These are phyloP conservation scores for Eleutherodactylus coqui DNA, from an alignment of 2,797 vertebrate species.

Conservation along the genomic window DNA sequence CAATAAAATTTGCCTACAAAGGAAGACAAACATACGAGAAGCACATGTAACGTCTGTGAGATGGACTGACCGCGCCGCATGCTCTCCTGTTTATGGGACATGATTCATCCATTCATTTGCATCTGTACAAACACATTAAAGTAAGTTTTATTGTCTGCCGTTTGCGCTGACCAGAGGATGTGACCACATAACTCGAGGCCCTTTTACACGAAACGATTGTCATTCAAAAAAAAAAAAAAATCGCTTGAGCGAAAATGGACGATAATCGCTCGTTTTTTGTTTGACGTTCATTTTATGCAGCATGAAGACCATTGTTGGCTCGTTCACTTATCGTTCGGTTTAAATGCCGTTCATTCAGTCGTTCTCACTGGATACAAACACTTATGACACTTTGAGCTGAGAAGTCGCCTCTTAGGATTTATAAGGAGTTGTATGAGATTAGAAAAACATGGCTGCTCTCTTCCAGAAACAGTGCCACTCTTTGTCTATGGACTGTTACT, in stretches of 20 bases:
- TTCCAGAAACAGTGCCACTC: background rate
- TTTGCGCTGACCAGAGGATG: background rate
- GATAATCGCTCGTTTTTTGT: too few relatives aligned
- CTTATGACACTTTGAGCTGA: background rate
- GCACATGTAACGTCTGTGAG: background rate
- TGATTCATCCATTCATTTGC: conserved; percentile 21
- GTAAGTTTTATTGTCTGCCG: background rate
- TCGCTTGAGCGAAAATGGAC: too few relatives aligned
- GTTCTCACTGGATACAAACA: too few relatives aligned
- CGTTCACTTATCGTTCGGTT: too few relatives aligned
- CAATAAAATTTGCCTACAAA: conserved; percentile 56
- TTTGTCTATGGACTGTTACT: background rate
- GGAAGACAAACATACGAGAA: conserved; percentile 25
- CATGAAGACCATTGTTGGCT: too few relatives aligned
- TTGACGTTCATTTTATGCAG: too few relatives aligned
- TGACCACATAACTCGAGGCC: too few relatives aligned
- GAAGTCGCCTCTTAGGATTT: background rate
- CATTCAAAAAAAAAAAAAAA: too few relatives aligned
- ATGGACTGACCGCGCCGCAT: background rate
- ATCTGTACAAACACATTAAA: conserved; percentile 26
- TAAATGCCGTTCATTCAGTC: too few relatives aligned
- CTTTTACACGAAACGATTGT: too few relatives aligned
- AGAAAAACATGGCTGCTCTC: background rate
- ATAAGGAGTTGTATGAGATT: background rate
- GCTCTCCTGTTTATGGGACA: background rate